Evolutionary conservation across 2,797 vertebrate genomes (phyloP).

Genomic region (Siniperca obscura): DNA sequence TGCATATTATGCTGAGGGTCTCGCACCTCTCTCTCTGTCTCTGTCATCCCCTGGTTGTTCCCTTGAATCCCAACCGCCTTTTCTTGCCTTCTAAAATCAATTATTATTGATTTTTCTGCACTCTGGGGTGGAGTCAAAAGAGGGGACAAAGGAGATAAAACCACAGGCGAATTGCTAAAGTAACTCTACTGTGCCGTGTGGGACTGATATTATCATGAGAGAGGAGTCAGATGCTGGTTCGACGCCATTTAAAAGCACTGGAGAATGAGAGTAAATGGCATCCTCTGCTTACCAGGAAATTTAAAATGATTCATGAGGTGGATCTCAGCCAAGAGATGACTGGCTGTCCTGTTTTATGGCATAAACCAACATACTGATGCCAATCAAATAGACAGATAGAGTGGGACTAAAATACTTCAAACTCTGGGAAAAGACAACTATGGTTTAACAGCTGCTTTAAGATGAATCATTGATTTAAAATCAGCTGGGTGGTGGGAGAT

Average conservation of each 20-base stretch:
- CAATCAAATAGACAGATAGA: neutral
- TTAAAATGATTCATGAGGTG: conserved; percentile 31
- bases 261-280: conserved; percentile 47
- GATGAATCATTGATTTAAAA: conserved; percentile 4
- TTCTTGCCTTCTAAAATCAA: conserved; percentile 82
- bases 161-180: conserved; percentile 80
- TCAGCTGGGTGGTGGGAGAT: neutral
- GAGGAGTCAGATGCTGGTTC: conserved; percentile 52
- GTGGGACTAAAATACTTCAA: neutral
- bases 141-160: conserved; percentile 85
- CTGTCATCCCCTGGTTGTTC: conserved; percentile 70
- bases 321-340: conserved; percentile 20
- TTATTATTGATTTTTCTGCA: conserved; percentile 83
- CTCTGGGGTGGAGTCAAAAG: conserved; percentile 79
- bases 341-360: conserved; percentile 25
- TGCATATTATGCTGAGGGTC: conserved; percentile 76
- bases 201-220: conserved; percentile 64
- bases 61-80: conserved; percentile 81
- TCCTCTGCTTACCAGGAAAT: conserved; percentile 53
- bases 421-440: neutral
- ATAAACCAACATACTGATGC: conserved; percentile 2
- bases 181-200: conserved; percentile 71
- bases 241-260: conserved; percentile 45
- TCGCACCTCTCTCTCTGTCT: conserved; percentile 72
- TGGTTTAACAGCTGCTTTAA: conserved; percentile 8